These are phyloP conservation scores for Melanerpes aurifrons DNA, from an alignment of 2,113 vertebrate species.

Conservation along the genomic window DNA sequence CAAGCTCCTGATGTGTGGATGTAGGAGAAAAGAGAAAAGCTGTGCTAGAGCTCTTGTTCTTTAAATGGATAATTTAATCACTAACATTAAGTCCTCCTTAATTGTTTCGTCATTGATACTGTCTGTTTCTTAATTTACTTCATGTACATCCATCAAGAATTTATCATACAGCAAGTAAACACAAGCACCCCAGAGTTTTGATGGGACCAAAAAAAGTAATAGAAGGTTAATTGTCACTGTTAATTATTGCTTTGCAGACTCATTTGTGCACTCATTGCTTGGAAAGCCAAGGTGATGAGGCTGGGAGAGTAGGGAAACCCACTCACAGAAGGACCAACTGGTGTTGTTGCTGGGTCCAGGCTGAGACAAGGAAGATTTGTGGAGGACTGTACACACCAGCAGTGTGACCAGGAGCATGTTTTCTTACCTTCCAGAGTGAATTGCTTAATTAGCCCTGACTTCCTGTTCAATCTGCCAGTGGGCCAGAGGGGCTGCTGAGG, in stretches of 20 bases:
- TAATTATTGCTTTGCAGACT: constrained; percentile 17
- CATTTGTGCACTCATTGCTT: neutral
- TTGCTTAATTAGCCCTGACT: constrained; percentile 20
- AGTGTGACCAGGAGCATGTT: neutral
- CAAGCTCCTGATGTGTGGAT: neutral
- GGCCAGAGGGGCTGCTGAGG: too few relatives aligned
- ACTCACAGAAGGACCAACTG: fast-evolving
- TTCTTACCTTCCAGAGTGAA: neutral
- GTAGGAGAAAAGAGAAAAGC: neutral
- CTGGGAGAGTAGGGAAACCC: neutral
- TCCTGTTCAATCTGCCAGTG: neutral
- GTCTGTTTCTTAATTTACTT: constrained; percentile 31
- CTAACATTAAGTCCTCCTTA: neutral
- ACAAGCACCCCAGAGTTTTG: constrained; percentile 33
- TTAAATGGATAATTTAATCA: neutral
- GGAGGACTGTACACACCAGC: neutral
- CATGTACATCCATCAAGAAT: neutral
- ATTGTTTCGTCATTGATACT: constrained; percentile 12
- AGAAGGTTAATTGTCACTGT: neutral
- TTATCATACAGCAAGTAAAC: constrained; percentile 17
- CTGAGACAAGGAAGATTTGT: neutral
- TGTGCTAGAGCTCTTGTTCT: neutral
- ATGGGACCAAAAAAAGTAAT: neutral
- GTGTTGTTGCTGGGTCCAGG: neutral
- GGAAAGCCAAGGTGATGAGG: neutral